Percentiles rank a stretch among this genome's conserved stretches.
Evolutionary conservation across 2,797 vertebrate genomes (phyloP).

Genomic region (Sciurus vulgaris): DNA sequence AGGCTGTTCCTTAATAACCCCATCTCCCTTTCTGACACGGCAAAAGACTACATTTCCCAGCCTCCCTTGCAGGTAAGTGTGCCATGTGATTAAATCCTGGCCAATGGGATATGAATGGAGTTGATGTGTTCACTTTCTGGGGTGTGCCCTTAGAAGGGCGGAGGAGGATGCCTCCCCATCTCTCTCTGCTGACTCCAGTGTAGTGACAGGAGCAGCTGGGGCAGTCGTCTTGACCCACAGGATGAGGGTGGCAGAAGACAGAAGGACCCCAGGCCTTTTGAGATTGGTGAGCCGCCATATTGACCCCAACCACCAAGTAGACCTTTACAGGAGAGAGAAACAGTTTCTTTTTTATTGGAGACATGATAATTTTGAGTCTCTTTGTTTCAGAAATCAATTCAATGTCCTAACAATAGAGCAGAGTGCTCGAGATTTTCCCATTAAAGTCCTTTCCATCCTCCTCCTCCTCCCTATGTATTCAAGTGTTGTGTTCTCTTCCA

Average conservation of each 20-base stretch:
- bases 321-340: background rate
- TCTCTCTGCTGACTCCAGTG: background rate
- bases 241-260: background rate
- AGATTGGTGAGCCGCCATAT: background rate
- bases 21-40: background rate
- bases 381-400: background rate
- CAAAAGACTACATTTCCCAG: slow-evolving; percentile 22
- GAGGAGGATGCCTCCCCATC: background rate
- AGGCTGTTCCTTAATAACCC: background rate
- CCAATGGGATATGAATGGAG: background rate
- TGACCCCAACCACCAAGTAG: background rate
- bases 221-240: background rate
- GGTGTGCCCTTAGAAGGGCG: background rate
- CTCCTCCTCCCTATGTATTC: background rate
- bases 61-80: background rate
- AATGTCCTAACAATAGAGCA: background rate
- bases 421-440: background rate
- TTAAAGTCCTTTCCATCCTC: background rate
- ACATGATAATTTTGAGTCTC: background rate
- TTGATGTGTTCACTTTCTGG: background rate
- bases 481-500: background rate
- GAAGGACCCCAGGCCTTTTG: background rate
- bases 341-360: background rate
- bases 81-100: background rate
- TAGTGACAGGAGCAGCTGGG: background rate